phyloP scores from a whole-genome alignment of 2,113 vertebrate genomes.

The Zootoca vivipara region DNA sequence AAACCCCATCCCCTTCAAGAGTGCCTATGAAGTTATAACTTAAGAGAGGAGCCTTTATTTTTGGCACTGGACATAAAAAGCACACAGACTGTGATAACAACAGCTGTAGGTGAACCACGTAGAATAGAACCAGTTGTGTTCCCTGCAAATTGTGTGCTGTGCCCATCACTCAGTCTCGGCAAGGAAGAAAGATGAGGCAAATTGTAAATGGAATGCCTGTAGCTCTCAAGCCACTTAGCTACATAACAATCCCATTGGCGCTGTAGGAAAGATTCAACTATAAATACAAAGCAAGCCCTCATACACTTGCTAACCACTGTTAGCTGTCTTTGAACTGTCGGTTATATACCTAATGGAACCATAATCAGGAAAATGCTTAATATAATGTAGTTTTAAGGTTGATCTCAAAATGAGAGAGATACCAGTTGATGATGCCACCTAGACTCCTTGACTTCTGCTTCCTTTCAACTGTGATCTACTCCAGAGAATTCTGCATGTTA shows the following conservation, averaged over 20 bases:
- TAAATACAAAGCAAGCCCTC: neutral
- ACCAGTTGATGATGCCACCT: neutral
- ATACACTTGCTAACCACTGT: neutral
- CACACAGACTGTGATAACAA: neutral
- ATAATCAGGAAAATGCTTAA: conserved; percentile 13
- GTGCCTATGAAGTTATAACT: too few species aligned
- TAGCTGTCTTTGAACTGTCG: conserved; percentile 23
- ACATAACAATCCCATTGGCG: neutral
- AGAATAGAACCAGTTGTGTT: neutral
- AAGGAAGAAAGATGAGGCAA: neutral
- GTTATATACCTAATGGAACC: neutral
- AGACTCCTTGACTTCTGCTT: neutral
- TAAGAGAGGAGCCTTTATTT: neutral
- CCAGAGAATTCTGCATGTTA: conserved; percentile 4
- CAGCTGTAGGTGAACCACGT: neutral
- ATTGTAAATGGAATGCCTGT: neutral
- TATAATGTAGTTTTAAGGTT: neutral
- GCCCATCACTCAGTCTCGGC: neutral
- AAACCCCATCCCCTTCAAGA: too few species aligned
- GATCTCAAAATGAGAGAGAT: neutral
- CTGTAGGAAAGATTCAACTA: neutral
- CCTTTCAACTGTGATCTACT: neutral
- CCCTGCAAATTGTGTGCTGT: neutral
- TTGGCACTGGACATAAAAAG: neutral
- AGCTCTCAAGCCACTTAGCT: neutral